Base-by-base conservation (phyloP, 2,113 vertebrate species). In the Odocoileus virginianus region DNA sequence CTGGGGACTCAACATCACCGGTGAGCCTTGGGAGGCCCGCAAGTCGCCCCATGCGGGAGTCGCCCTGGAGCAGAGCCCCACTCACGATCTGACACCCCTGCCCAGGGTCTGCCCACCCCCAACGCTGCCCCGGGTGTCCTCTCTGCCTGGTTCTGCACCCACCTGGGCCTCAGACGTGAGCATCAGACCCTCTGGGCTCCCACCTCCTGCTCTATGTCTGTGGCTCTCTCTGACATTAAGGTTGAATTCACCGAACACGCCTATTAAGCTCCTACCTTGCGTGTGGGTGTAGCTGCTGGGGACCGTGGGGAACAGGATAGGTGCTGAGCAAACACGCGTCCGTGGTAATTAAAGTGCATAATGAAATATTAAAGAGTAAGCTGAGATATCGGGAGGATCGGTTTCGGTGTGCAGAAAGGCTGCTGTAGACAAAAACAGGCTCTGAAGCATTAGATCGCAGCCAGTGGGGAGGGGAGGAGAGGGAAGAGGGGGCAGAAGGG, bases 11-110 rank as follows among this genome's bases (percentile, higher is more conserved):
- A 23, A 21, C 30, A 6, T 45, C 10, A 5, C 55, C 43, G 10
- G 33, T 4, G 25, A 67, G 33, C 45, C 55, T 47, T 52, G 0
- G 47, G 28, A 52, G 40, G 16, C 16, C 1, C 2, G 0, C 13
- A 19, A 7, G 21, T 1, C 13, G 3, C 76, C 8, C 58, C 74
- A 12, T 6, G 19, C 67, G 3, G 6, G 52, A 36, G 58, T 10
- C 27, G 19, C 28, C 28, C 17, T 82, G 3, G 12, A 30, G 25
- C 60, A 25, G 43, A 7, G 9, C 61, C 45, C 33, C 3, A 2
- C 15, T 25, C 52, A 5, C 27, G 4, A 2, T 23, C 84, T 5
- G 9, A 25, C 0, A 11, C 21, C 21, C 43, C 36, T 0, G 0
- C n/a, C 7, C 6, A 47, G 12, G 45, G 28, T 5, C 4, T 14